Conservation (phyloP, 2,888 invertebrate species). For the Euclidia mi region DNA sequence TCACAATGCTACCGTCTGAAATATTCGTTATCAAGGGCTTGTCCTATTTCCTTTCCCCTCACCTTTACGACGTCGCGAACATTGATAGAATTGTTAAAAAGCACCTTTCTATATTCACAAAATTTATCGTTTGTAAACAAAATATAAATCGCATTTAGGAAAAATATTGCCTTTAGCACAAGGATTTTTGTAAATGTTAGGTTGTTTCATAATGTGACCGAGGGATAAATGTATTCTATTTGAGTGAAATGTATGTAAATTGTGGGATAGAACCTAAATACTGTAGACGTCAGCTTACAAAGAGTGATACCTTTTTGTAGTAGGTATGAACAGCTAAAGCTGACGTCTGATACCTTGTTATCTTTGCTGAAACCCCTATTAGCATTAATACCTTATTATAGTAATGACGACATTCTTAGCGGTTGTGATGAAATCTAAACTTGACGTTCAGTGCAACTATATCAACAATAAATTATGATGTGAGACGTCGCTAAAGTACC, state of each 20-base stretch:
- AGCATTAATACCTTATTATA: background rate
- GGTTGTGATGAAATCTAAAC: background rate
- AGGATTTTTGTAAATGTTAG: too few relatives aligned
- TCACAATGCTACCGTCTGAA: slow-evolving; percentile 32
- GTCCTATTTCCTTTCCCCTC: slow-evolving; percentile 47
- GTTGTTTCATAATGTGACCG: too few relatives aligned
- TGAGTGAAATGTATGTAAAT: too few relatives aligned
- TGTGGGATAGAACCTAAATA: too few relatives aligned
- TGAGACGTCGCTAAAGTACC: slow-evolving; percentile 8
- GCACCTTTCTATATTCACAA: slow-evolving; percentile 33
- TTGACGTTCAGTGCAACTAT: background rate
- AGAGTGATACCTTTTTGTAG: too few relatives aligned
- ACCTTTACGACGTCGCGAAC: slow-evolving; percentile 41
- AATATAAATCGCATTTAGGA: slow-evolving; percentile 28
- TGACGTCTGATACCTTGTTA: background rate
- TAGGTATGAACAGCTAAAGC: background rate
- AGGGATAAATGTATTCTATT: too few relatives aligned
- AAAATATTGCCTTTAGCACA: background rate
- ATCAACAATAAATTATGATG: background rate
- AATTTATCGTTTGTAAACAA: slow-evolving; percentile 41
- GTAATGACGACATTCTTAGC: too few relatives aligned
- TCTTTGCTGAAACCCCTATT: background rate
- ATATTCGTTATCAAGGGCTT: slow-evolving; percentile 50
- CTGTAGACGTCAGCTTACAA: too few relatives aligned
- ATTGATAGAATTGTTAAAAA: slow-evolving; percentile 52